Percentiles rank a stretch among this genome's conserved stretches.
Evolutionary conservation across 2,797 vertebrate genomes (phyloP).

Genomic region (Lepilemur septentrionalis): DNA sequence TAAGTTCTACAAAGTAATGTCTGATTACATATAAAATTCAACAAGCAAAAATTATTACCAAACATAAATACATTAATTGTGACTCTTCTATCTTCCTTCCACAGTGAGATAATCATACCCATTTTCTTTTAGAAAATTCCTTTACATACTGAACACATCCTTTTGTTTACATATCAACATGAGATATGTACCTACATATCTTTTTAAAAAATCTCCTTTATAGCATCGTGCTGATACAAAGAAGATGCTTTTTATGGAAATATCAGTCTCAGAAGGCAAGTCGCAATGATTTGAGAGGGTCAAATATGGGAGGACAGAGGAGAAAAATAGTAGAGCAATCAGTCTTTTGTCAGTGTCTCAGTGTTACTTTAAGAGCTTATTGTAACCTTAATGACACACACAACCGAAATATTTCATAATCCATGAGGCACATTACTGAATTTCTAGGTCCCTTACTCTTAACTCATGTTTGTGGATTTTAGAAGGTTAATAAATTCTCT

Average conservation of each 20-base stretch:
- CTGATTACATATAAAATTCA: conserved; percentile 25
- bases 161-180: conserved; percentile 51
- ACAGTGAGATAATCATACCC: conserved; percentile 18
- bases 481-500: background rate
- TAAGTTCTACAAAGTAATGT: conserved; percentile 17
- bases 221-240: background rate
- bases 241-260: background rate
- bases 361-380: background rate
- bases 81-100: background rate
- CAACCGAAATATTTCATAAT: background rate
- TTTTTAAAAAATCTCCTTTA: background rate
- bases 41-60: background rate
- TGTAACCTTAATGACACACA: background rate
- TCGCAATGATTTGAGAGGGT: background rate
- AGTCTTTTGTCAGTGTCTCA: background rate
- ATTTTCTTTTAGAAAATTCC: conserved; percentile 30
- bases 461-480: background rate
- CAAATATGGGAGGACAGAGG: background rate
- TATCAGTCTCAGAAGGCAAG: background rate
- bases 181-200: background rate
- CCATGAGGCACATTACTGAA: background rate
- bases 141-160: background rate
- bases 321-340: background rate
- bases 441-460: background rate
- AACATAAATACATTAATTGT: conserved; percentile 51